These are phyloP conservation scores for Podarcis cretensis DNA, from an alignment of 2,113 vertebrate species.

Conservation along the genomic window DNA sequence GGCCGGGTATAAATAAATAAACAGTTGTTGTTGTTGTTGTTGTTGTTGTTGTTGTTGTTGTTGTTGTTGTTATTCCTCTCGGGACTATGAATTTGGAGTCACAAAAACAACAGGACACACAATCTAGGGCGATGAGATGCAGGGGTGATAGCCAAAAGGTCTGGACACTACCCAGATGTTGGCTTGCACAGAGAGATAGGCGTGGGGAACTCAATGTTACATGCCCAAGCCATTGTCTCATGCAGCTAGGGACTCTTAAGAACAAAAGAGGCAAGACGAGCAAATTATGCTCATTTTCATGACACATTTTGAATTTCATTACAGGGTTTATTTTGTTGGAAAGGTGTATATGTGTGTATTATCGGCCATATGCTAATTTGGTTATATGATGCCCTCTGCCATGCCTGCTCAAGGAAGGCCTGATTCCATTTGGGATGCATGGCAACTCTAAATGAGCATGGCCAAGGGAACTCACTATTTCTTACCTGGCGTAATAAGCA, in stretches of 20 bases:
- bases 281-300: not conserved
- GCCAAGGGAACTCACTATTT: not conserved
- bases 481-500: not conserved
- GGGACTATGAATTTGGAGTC: not conserved
- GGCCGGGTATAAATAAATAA: no score
- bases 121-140: not conserved
- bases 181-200: not conserved
- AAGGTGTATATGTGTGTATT: not conserved
- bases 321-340: not conserved
- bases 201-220: not conserved
- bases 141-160: not conserved
- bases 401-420: not conserved
- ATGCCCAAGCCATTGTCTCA: not conserved
- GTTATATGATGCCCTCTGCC: not conserved
- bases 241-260: not conserved
- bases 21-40: no score
- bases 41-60: no score
- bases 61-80: not conserved
- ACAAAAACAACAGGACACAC: not conserved
- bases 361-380: not conserved
- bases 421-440: not conserved
- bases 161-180: not conserved
- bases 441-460: not conserved
- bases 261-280: not conserved
- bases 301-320: not conserved